Evolutionary conservation across 1,140 invertebrate species (phyloP), one percentile per base, ranked within the genome.

Genomic region (Monochamus saltuarius): DNA sequence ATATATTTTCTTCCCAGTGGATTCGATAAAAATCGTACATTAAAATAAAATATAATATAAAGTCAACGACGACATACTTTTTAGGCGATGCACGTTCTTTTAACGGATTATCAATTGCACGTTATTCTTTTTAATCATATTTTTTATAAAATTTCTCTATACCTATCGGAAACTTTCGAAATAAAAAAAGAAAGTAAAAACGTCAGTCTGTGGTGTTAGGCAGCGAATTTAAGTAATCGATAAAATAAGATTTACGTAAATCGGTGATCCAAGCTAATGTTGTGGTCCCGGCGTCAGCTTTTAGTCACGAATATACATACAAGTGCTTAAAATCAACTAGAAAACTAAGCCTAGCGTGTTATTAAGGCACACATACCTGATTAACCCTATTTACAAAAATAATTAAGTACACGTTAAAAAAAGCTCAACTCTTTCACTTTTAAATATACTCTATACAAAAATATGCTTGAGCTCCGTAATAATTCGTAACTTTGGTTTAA

Each of bases 231-330:
- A 47, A 47, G 13, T 47, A 47, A 16, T 16, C 45, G 17, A 47
- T 16, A 42, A 29, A 58, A 58, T 19, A 36, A 58, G 22, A 29
- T 29, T 29, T 2, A 29, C 6, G 22, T 29, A 29, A 29, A 29
- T 29, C 22, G 22, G 22, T 29, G 22, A 29, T 29, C 22, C 22
- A 29, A 29, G 22, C 22, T 29, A 29, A 29, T 29, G 22, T 29
- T 29, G 22, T 58, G 56, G 56, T 58, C 56, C 56, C 56, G 29
- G 11, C 22, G 36, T 49, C 46, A 51, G 46, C 47, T 51, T 58
- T 51, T 39, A 29, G 22, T 19, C 46, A 43, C 34, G 42, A 51
- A 58, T 58, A 51, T 58, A 58, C 56, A 58, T 52, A 17, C 36
- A 17, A 42, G 16, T 42, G 39, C 16, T 42, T 42, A 42, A 42